Conservation (phyloP, 2,888 invertebrate species). For the Eurytoma adleriae region DNA sequence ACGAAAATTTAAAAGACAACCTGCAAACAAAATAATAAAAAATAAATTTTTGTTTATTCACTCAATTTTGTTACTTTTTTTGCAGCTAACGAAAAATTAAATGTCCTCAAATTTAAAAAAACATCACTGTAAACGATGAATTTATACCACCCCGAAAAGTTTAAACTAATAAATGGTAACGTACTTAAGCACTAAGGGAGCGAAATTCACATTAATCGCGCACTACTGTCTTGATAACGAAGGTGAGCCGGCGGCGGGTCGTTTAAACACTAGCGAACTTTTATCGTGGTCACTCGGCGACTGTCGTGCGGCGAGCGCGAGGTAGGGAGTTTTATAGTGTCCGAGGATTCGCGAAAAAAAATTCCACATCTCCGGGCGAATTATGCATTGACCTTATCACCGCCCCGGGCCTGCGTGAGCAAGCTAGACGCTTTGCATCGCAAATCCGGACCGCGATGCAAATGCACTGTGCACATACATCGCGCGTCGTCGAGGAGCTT, state of each 20-base stretch:
- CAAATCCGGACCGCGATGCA: conserved; percentile 59
- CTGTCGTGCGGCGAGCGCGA: conserved; percentile 37
- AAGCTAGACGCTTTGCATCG: conserved; percentile 62
- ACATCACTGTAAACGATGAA: too few species aligned
- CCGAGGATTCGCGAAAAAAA: conserved; percentile 49
- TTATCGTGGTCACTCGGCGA: conserved; percentile 40
- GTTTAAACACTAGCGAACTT: neutral
- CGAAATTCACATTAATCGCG: neutral
- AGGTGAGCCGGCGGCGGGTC: too few species aligned
- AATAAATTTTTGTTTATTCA: too few species aligned
- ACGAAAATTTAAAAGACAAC: too few species aligned
- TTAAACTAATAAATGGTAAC: too few species aligned
- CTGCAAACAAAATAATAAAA: too few species aligned
- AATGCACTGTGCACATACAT: neutral
- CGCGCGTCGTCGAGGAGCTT: too few species aligned
- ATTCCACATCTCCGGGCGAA: conserved; percentile 60
- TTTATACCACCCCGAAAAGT: too few species aligned
- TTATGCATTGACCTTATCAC: conserved; percentile 66
- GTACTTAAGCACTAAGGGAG: too few species aligned
- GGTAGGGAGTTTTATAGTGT: conserved; percentile 63
- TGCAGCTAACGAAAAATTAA: too few species aligned
- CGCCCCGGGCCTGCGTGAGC: neutral
- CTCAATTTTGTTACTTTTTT: too few species aligned
- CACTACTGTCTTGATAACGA: neutral
- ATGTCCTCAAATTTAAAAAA: too few species aligned